Conservation (phyloP, 53 echinoderm and acorn worm species). For the Crossaster papposus region DNA sequence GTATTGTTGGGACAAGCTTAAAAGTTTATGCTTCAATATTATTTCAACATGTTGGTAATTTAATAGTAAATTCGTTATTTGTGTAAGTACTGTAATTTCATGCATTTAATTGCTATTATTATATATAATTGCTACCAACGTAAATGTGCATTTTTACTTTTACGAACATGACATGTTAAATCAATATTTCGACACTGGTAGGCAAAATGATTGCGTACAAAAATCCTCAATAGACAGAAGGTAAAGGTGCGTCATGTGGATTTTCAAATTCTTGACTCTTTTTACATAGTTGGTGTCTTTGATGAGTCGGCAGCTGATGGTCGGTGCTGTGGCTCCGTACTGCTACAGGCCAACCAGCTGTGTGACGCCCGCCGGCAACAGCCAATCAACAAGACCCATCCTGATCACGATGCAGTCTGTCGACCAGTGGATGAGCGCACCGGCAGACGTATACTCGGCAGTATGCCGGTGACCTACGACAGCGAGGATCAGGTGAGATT, state of each 20-base stretch:
- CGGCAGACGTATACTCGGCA: constrained; percentile 13
- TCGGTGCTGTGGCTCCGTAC: constrained; percentile 65
- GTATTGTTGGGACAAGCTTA: too few relatives aligned
- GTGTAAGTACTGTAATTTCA: too few relatives aligned
- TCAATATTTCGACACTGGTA: too few relatives aligned
- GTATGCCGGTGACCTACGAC: constrained; percentile 57
- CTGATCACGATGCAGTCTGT: constrained; percentile 68
- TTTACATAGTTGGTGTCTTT: constrained; percentile 44
- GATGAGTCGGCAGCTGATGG: background rate
- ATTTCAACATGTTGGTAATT: too few relatives aligned
- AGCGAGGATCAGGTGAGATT: constrained; percentile 64
- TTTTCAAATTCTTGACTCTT: background rate
- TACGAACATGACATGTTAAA: too few relatives aligned
- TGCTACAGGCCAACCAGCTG: constrained; percentile 67
- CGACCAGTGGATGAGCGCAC: constrained; percentile 8
- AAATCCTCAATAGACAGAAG: background rate
- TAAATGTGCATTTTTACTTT: too few relatives aligned
- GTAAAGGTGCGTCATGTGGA: background rate
- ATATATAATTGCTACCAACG: too few relatives aligned
- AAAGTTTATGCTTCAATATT: too few relatives aligned
- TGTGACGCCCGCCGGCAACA: constrained; percentile 57
- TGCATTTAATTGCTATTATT: too few relatives aligned
- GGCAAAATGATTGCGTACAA: too few relatives aligned
- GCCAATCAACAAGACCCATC: constrained; percentile 59
- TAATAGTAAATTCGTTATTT: too few relatives aligned